phyloP scores from a whole-genome alignment of 2,888 invertebrate species.

The Drymonia ruficornis region DNA sequence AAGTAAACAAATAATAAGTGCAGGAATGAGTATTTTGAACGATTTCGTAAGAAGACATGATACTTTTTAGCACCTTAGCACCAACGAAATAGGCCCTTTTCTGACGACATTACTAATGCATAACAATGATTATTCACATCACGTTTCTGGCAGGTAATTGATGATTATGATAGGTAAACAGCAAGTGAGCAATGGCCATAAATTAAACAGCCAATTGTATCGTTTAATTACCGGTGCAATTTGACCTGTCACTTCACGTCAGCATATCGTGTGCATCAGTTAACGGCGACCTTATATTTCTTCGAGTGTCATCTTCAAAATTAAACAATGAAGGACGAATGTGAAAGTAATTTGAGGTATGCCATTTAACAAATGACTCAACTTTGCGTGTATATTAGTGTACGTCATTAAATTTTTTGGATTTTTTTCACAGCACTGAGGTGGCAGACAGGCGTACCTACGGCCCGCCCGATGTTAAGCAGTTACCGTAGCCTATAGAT shows the following conservation, averaged over 20 bases:
- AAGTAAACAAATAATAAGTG: constrained; percentile 57
- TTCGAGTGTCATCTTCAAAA: constrained; percentile 29
- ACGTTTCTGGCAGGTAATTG: constrained; percentile 17
- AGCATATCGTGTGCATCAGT: constrained; percentile 45
- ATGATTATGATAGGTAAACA: constrained; percentile 27
- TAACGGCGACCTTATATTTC: constrained; percentile 46
- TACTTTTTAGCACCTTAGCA: no score
- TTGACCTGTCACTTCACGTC: constrained; percentile 57
- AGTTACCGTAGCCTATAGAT: no score
- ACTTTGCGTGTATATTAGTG: background rate
- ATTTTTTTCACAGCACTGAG: no score
- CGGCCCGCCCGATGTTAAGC: no score
- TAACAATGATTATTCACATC: constrained; percentile 17
- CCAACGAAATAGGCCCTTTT: no score
- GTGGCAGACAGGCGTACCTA: no score
- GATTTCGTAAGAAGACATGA: no score
- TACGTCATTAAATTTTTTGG: no score
- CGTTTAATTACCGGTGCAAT: constrained; percentile 61
- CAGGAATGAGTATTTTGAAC: no score
- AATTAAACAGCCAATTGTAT: constrained; percentile 58
- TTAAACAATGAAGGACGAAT: constrained; percentile 29
- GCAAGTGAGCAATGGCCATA: constrained; percentile 51
- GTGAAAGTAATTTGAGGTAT: constrained; percentile 10
- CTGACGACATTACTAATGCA: constrained; percentile 3
- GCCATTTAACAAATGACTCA: background rate